phyloP scores from a whole-genome alignment of 2,888 invertebrate species.

The Gerosis bhagava region DNA sequence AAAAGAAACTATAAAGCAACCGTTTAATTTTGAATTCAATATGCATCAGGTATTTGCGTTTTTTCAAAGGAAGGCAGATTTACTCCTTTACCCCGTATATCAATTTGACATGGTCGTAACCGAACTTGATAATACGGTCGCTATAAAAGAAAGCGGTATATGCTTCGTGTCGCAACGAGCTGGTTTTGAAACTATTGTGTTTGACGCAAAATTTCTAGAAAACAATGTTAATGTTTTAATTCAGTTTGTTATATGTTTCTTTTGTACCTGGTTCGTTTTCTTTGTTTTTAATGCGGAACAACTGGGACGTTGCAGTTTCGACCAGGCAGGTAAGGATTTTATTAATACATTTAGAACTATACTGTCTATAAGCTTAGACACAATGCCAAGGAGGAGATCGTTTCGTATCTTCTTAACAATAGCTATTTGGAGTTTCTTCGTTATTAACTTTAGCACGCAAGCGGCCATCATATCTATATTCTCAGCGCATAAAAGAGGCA shows the following conservation, averaged over 20 bases:
- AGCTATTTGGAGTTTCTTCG: constrained; percentile 66
- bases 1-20: constrained; percentile 42
- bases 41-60: constrained; percentile 56
- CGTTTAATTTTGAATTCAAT: constrained; percentile 54
- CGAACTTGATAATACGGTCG: constrained; percentile 56
- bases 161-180: constrained; percentile 64
- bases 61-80: constrained; percentile 56
- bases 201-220: constrained; percentile 49
- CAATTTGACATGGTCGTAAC: constrained; percentile 61
- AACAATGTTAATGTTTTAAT: constrained; percentile 42
- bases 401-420: constrained; percentile 62
- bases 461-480: constrained; percentile 71
- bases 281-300: constrained; percentile 51
- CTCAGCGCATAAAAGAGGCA: constrained; percentile 63
- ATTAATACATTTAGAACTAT: constrained; percentile 58
- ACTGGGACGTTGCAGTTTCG: constrained; percentile 41
- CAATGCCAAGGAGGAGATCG: constrained; percentile 50
- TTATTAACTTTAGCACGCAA: constrained; percentile 66
- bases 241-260: constrained; percentile 47
- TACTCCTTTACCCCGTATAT: constrained; percentile 61
- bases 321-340: constrained; percentile 66
- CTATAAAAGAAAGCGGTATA: constrained; percentile 63
- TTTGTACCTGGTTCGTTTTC: constrained; percentile 62
- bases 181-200: constrained; percentile 57
- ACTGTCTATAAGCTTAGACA: constrained; percentile 52